Evolutionary conservation across 2,888 invertebrate species (phyloP), one percentile per base, ranked within the genome.

Genomic region (Synanthedon myopaeformis): DNA sequence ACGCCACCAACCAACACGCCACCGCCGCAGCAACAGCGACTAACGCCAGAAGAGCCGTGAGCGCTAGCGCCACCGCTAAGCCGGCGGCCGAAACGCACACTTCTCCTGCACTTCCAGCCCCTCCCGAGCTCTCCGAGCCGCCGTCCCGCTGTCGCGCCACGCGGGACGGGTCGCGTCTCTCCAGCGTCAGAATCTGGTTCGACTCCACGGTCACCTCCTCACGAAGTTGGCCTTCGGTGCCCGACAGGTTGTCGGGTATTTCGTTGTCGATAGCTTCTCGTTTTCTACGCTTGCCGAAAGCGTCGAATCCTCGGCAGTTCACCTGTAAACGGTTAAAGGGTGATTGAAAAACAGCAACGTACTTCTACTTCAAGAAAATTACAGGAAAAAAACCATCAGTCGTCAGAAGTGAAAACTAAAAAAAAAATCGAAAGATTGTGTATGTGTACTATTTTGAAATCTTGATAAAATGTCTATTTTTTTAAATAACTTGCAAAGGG

Each of bases 1-100:
- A 96, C 65, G 97, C 97, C 91, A 97, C 95, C 61, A 97, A 90
- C 97, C 97, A 97, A 82, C 97, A 97, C 58, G 96, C 96, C 56
- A 97, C 96, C 55, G 96, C 96, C 52, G 97, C 95, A 35, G 97
- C 97, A 55, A 97, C 96, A 55, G 97, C 96, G 56, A 97, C 96
- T 60, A 97, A 89, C 56, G 97, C 96, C 71, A 97, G 84, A 58
- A 97, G 90, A 52, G 96, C 96, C 61, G 97, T 97, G 74, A 97
- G 93, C 59, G 96, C 94, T 69, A 97, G 89, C 62, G 97, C 96
- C 70, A 97, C 95, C 64, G 97, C 95, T 72, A 97, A 92, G 59
- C 96, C 96, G 66, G 96, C 94, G 89, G 95, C 96, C 55, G 96
- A 96, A 63, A 97, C 95, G 85, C 97, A 97, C 70, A 97, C 96